Evolutionary conservation across 2,797 vertebrate genomes (phyloP).

Genomic region (Furcifer pardalis): DNA sequence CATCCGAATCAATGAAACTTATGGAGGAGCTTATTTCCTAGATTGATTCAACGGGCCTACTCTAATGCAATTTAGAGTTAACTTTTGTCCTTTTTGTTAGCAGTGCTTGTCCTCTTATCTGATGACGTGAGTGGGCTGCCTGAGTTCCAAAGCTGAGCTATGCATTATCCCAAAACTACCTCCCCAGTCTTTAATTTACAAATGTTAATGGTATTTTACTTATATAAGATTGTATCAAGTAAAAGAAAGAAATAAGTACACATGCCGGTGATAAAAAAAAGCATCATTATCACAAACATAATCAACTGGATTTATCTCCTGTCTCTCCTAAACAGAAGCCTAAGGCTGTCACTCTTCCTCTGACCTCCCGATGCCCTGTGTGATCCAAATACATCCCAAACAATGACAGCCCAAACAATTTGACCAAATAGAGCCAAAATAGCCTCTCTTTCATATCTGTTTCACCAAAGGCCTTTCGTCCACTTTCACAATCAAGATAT

Average conservation of each 20-base stretch:
- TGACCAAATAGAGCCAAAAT: background rate
- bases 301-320: background rate
- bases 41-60: too few relatives aligned
- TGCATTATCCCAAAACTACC: too few relatives aligned
- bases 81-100: too few relatives aligned
- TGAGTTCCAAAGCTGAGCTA: background rate
- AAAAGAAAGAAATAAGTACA: background rate
- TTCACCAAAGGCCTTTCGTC: background rate
- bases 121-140: too few relatives aligned
- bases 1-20: too few relatives aligned
- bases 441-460: background rate
- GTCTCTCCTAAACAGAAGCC: background rate
- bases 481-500: background rate
- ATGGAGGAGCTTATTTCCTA: too few relatives aligned
- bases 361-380: background rate
- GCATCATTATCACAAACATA: background rate
- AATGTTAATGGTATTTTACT: background rate
- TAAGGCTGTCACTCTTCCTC: background rate
- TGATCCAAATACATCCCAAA: background rate
- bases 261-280: background rate
- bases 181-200: background rate
- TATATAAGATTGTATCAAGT: background rate
- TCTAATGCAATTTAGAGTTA: too few relatives aligned
- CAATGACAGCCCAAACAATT: background rate
- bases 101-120: too few relatives aligned